Base-by-base conservation (phyloP, 2,888 invertebrate species). In the Notocelia uddmanniana region DNA sequence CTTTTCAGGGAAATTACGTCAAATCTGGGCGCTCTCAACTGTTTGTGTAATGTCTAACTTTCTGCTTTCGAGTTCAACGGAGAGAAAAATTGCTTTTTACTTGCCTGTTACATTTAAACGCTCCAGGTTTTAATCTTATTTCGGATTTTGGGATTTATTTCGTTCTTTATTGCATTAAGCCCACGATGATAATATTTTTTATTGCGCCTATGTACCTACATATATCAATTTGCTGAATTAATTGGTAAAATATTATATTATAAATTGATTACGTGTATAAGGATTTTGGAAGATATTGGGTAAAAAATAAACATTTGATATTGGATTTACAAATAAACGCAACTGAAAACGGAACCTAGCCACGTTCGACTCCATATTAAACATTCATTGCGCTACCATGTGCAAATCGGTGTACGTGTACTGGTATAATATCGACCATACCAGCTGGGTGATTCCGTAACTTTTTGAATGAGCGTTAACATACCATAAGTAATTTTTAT, bases 21-120 rank as follows among this genome's bases (percentile, higher is more conserved):
- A 58, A 68, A 68, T 68, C 54, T 62, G 23, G 52, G 67, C 19
- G 48, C 54, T 67, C 59, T 71, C 71, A 54, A 71, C 66, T 72
- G 72, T 72, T 72, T 68, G 72, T 60, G 67, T 72, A 57, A 67
- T 67, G 70, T 62, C 60, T 62, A 68, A 72, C 67, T 72, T 68
- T 72, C 60, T 57, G 72, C 54, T 62, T 72, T 72, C 72, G 68
- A 23, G 72, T 68, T 72, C 72, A 72, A 41, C 62, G 72, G 62
- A 68, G 60, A 57, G 72, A 72, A 68, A 72, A 72, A 72, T 72
- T 72, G 68, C 72, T 68, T 71, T 72, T 52, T 66, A 60, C 71
- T 67, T 58, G 66, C 45, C 52, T 66, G 70, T 64, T 64, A 59
- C 59, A 59, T 71, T 71, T 67, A 60, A 71, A 71, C 41, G 59